Percentiles rank a stretch among this genome's conserved stretches.
Evolutionary conservation across 2,888 invertebrate species (phyloP).

Genomic region (Osmoderma eremita): DNA sequence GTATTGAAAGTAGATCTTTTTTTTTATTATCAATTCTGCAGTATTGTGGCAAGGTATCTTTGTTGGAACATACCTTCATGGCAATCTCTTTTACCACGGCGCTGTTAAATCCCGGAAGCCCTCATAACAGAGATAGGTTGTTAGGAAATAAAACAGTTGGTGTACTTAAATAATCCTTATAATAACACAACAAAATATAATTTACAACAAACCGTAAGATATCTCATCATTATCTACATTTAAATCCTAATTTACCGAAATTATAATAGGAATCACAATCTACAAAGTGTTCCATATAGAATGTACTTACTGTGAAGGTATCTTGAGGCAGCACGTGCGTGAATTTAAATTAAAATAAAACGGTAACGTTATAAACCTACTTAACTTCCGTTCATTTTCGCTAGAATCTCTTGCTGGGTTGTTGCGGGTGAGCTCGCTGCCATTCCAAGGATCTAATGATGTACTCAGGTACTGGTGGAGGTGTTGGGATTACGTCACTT

Average conservation of each 20-base stretch:
- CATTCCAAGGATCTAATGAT: slow-evolving; percentile 37
- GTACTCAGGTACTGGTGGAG: slow-evolving; percentile 34
- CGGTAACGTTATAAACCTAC: not conserved
- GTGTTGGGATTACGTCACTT: slow-evolving; percentile 32
- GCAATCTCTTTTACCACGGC: too few relatives aligned
- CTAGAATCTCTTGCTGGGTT: slow-evolving; percentile 7
- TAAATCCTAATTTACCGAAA: not conserved
- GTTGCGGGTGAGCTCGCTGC: slow-evolving; percentile 24
- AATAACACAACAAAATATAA: slow-evolving; percentile 6
- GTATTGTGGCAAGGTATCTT: too few relatives aligned
- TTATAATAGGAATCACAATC: not conserved
- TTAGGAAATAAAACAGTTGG: too few relatives aligned
- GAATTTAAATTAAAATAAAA: too few relatives aligned
- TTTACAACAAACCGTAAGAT: slow-evolving; percentile 19
- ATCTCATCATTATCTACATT: not conserved
- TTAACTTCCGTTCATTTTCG: not conserved
- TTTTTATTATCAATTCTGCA: too few relatives aligned
- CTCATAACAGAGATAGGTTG: too few relatives aligned
- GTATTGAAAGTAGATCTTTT: too few relatives aligned
- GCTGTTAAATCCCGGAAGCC: too few relatives aligned
- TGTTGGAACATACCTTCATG: too few relatives aligned
- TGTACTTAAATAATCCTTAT: too few relatives aligned
- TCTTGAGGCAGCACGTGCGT: too few relatives aligned
- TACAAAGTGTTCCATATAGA: not conserved
- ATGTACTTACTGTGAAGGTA: not conserved